These are phyloP conservation scores for Hemicrepidius hirtus DNA, from an alignment of 2,888 invertebrate species.

Conservation along the genomic window DNA sequence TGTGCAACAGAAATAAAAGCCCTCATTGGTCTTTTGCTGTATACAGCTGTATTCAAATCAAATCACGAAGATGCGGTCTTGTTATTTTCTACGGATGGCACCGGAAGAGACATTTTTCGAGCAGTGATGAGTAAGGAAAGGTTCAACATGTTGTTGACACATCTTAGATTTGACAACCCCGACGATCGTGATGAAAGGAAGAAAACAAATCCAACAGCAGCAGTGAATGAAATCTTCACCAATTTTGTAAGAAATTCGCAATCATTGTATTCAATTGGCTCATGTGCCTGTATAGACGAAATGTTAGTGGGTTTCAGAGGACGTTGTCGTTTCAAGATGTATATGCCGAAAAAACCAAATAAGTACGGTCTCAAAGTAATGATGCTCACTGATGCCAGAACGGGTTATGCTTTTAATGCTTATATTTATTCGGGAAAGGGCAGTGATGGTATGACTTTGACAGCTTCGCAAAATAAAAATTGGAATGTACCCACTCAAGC, in stretches of 20 bases:
- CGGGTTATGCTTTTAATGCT: slow-evolving; percentile 53
- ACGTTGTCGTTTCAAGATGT: slow-evolving; percentile 43
- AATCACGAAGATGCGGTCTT: slow-evolving; percentile 53
- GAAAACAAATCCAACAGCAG: slow-evolving; percentile 46
- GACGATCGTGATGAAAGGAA: slow-evolving; percentile 45
- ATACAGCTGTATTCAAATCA: slow-evolving; percentile 54
- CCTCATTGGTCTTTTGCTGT: slow-evolving; percentile 55
- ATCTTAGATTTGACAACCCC: slow-evolving; percentile 57
- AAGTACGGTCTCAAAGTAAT: slow-evolving; percentile 61
- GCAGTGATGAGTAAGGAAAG: slow-evolving; percentile 54
- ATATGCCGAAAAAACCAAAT: slow-evolving; percentile 57
- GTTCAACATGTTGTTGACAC: slow-evolving; percentile 51
- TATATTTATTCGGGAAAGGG: slow-evolving; percentile 57
- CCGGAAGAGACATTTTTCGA: slow-evolving; percentile 56
- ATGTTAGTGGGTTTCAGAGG: slow-evolving; percentile 46
- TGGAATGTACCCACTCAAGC: too few relatives aligned
- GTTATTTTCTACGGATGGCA: slow-evolving; percentile 58
- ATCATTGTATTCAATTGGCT: slow-evolving; percentile 33
- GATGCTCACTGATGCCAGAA: slow-evolving; percentile 55
- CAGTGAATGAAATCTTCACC: slow-evolving; percentile 43
- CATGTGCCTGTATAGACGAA: slow-evolving; percentile 43
- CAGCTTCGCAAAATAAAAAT: neutral
- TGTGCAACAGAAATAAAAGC: slow-evolving; percentile 54
- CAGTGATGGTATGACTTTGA: slow-evolving; percentile 47
- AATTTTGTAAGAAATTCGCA: slow-evolving; percentile 45